Evolutionary conservation across 2,888 invertebrate species (phyloP), one percentile per base, ranked within the genome.

Genomic region (Cylloceria caligata): DNA sequence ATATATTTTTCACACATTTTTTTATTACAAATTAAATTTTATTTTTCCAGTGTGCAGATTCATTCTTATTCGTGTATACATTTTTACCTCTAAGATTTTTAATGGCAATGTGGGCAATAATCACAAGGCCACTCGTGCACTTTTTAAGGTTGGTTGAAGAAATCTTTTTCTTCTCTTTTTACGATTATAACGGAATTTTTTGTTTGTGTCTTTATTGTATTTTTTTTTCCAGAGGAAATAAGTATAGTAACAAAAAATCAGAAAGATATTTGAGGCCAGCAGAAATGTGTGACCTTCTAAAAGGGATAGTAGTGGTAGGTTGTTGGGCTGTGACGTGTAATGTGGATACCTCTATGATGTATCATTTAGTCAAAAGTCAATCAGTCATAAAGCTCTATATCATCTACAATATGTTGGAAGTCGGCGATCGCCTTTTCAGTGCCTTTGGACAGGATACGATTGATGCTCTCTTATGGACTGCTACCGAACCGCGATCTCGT

Each of bases 361-460:
- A 99, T 93, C 99, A 99, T 93, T 94, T 99, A 88, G 97, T 98
- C 60, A 98, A 98, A 92, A 99, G 99, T 89, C 99, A 99, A 92
- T 99, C 99, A 86, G 98, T 99, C 83, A 99, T 99, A 93, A 99
- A 99, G 91, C 94, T 99, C 86, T 99, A 99, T 92, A 99, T 99
- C 91, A 99, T 99, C 94, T 99, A 98, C 93, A 99, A 99, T 93
- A 99, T 99, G 99, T 94, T 99, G 80, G 99, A 99, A 94, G 98
- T 99, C 68, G 98, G 98, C 13, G 99, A 99, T 93, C 95, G 98
- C 84, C 93, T 99, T 85, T 97, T 99, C 91, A 99, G 99, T 77
- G 98, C 98, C 39, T 98, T 99, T 93, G 99, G 99, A 0, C 99
- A 99, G 93, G 99, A 99, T 91, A 98, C 98, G 7, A 96, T 99